Evolutionary conservation across 2,113 vertebrate genomes (phyloP).

Genomic region (Stercorarius parasiticus): DNA sequence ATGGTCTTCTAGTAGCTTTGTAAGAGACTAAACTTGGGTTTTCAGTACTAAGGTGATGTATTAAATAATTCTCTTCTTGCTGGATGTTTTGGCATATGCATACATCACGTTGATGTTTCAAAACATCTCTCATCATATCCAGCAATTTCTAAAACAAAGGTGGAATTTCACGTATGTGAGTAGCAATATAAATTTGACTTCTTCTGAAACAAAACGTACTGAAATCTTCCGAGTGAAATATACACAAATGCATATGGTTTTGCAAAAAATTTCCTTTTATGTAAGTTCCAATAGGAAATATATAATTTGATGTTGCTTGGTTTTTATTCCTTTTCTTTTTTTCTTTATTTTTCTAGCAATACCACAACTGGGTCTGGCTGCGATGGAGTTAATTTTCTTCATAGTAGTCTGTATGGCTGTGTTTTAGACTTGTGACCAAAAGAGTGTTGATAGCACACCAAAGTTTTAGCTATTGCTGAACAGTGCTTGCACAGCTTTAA

Average conservation of each 20-base stretch:
- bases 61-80: background rate
- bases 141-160: background rate
- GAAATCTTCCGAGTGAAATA: background rate
- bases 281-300: background rate
- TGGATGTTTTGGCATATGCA: background rate
- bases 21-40: background rate
- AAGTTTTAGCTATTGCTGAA: background rate
- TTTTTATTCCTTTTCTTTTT: background rate
- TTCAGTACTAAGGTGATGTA: background rate
- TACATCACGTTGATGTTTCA: background rate
- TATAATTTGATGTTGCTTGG: background rate
- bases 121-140: background rate
- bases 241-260: fast-evolving
- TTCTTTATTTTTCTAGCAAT: background rate
- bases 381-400: background rate
- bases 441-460: background rate
- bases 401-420: fast-evolving
- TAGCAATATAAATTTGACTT: background rate
- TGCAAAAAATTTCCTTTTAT: background rate
- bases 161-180: background rate
- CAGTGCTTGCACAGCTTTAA: fast-evolving
- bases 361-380: background rate
- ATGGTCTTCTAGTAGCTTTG: background rate
- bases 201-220: background rate
- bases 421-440: background rate